Evolutionary conservation across 1,140 invertebrate genomes (phyloP).

Genomic region (Drosophila saltans): DNA sequence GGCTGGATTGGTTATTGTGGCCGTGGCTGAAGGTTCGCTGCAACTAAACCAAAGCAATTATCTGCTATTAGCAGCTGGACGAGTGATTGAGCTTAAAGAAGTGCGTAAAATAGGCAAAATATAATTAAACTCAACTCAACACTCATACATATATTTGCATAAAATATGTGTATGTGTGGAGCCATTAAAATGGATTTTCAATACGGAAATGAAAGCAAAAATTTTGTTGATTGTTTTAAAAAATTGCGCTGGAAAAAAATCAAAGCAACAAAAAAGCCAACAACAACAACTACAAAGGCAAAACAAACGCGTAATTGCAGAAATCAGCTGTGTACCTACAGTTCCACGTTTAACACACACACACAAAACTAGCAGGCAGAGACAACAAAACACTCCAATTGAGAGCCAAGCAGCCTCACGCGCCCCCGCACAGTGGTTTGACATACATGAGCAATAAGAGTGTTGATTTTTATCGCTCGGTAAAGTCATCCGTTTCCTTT

Average conservation of each 20-base stretch:
- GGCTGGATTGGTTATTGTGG: constrained; percentile 20
- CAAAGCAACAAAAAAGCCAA: constrained; percentile 41
- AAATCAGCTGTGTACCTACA: constrained; percentile 83
- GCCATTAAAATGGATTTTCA: constrained; percentile 43
- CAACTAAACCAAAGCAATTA: constrained; percentile 48
- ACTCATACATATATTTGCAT: constrained; percentile 17
- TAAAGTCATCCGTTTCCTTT: too few relatives aligned
- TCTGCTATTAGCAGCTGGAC: constrained; percentile 4
- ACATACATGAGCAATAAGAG: not conserved
- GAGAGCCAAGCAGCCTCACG: constrained; percentile 39
- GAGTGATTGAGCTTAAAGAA: constrained; percentile 48
- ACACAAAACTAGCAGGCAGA: constrained; percentile 44
- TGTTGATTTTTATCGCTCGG: not conserved
- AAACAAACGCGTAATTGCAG: constrained; percentile 82
- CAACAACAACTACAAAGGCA: constrained; percentile 70
- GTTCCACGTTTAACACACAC: constrained; percentile 40
- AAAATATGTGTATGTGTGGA: constrained; percentile 23
- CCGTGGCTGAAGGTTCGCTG: constrained; percentile 8
- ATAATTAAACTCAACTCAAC: constrained; percentile 34
- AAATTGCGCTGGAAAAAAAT: constrained; percentile 60
- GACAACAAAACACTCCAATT: constrained; percentile 65
- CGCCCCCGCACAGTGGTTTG: constrained; percentile 10
- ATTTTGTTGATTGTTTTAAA: constrained; percentile 67
- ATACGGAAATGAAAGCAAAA: constrained; percentile 73
- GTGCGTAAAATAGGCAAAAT: constrained; percentile 52